Evolutionary conservation across 2,113 vertebrate species (phyloP), one percentile per base, ranked within the genome.

Genomic region (Prolemur simus): DNA sequence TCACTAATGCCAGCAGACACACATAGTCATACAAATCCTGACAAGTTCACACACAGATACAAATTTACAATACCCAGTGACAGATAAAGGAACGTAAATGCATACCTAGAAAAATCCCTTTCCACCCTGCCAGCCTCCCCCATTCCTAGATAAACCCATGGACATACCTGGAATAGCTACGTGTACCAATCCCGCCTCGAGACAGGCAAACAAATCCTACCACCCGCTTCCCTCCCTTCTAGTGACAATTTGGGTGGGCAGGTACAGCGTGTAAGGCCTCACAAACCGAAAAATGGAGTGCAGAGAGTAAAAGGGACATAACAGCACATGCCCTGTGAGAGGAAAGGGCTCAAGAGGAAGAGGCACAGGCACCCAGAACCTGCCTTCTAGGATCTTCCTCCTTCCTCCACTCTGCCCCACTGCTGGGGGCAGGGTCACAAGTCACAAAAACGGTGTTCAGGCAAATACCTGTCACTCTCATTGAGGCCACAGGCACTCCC

Each of bases 341-440:
- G 71, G 42, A 42, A n/a, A 52, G 21, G 32, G 47, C 42, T 87
- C n/a, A 21, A 29, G 84, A 80, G 27, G 63, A 69, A 56, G 89
- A 32, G 15, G 71, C 3, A 3, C 29, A 49, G 63, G 52, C 34
- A 45, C 3, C 39, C 6, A 52, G 60, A 69, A 74, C 52, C 89
- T 83, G 78, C 58, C 77, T 71, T 84, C 56, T 27, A 37, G 54
- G 45, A 42, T 84, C 77, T 94, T 91, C 95, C 91, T 96, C 52
- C 89, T 96, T 91, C 77, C 94, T 96, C 56, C 37, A 54, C 37
- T 77, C 56, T 42, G 21, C 8, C 64, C 71, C 17, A n/a, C 25
- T 66, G 76, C 47, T 42, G 76, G 87, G 60, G 80, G 71, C 37
- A 88, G 84, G 49, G 81, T 91, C 88, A 77, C 34, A 68, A 42